Base-by-base conservation (phyloP, 1,140 invertebrate genomes). In the Mactra quadrangularis region DNA sequence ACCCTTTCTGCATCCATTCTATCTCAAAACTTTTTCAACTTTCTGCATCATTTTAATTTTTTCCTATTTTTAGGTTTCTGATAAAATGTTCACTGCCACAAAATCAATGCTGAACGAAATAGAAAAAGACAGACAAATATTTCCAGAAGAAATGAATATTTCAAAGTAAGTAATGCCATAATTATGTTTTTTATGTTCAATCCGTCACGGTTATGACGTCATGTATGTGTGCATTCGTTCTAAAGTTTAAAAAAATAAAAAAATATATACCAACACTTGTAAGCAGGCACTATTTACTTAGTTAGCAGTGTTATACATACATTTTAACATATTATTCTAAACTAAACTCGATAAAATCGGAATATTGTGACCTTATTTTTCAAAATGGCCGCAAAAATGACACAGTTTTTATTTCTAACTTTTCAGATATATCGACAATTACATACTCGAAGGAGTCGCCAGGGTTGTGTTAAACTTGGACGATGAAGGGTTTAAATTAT, bases 381-480 rank as follows among this genome's bases (percentile, higher is more conserved):
- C n/a, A n/a, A n/a, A n/a, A n/a, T n/a, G n/a, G n/a, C n/a, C n/a
- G n/a, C n/a, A n/a, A n/a, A n/a, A n/a, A n/a, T n/a, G n/a, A n/a
- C n/a, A n/a, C n/a, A n/a, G n/a, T n/a, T n/a, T n/a, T n/a, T n/a
- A n/a, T n/a, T n/a, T n/a, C n/a, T n/a, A n/a, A n/a, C n/a, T n/a
- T 47, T 83, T 11, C n/a, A 87, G 86, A 50, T 35, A 82, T 9
- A 25, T 87, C 27, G 84, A 87, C 45, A 47, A 64, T 13, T 87
- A 76, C 35, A 68, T 76, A 0, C 47, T 68, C 22, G 86, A 87
- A n/a, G 82, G 76, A 0, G 64, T 59, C 3, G 38, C 35, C 7
- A 41, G 64, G n/a, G 25, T 79, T 11, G 52, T 79, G 0, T 38
- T 79, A 22, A 41, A 79, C 35, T 38, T 70, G 62, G 33, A 41